Base-by-base conservation (phyloP, 1,140 invertebrate species). In the Cardiocondyla obscurior region DNA sequence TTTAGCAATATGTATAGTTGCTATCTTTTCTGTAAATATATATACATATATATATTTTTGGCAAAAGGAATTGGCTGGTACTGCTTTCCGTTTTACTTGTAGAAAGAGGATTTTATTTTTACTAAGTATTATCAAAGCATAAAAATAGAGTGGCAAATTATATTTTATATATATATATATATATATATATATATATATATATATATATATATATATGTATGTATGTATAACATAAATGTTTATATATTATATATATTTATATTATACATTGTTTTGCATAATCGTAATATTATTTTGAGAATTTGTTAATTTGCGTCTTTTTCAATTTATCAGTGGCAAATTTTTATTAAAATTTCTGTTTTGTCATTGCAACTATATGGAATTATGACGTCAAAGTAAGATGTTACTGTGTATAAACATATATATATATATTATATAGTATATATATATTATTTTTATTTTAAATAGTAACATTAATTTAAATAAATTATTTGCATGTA, bases 21-120 rank as follows among this genome's bases (percentile, higher is more conserved):
- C 77, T 81, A 81, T 55, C 65, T 72, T 72, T 81, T 79, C 39
- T 86, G 30, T 74, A 81, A 73, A 65, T 86, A 46, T 83, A 33
- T 67, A n/a, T n/a, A n/a, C n/a, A n/a, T 44, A 12, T 44, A 10
- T 44, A 12, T 44, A 3, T 53, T 55, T 72, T 49, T 53, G 33
- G 22, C 49, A 10, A 0, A 55, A 49, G 8, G 2, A 57, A 77
- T 79, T 53, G 46, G 60, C 33, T 69, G 22, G 67, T 39, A 39
- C 14, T 39, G 44, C 16, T 67, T 39, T 64, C 22, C 22, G 14
- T 5, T 77, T 67, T 36, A 53, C 39, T 42, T 65, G 67, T 67
- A 16, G 53, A 67, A 14, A 69, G 53, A 79, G n/a, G 16, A 67
- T 67, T 67, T 65, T 76, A 76, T 64, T 62, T 62, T 64, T 64